These are phyloP conservation scores for Rhincodon typus DNA, from an alignment of 2,797 vertebrate species.

Conservation along the genomic window DNA sequence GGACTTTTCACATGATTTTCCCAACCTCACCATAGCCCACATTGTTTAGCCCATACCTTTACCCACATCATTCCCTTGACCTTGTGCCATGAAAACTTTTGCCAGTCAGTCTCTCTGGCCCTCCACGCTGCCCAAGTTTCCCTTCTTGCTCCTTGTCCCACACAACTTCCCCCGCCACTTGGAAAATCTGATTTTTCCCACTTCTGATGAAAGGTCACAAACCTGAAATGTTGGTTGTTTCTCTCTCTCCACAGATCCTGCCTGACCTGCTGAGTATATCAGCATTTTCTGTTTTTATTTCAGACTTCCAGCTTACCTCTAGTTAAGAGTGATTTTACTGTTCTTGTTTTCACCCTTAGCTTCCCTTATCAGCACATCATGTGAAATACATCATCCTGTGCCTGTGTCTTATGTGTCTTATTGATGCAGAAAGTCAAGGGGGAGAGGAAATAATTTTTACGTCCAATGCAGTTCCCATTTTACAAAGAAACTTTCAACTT, in stretches of 20 bases:
- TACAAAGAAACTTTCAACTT: not conserved
- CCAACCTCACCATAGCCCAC: too few relatives aligned
- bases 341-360: not conserved
- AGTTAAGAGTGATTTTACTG: too few relatives aligned
- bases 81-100: not conserved
- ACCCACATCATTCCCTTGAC: too few relatives aligned
- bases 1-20: too few relatives aligned
- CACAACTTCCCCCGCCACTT: not conserved
- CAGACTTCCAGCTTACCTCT: not conserved
- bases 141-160: not conserved
- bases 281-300: not conserved
- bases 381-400: not conserved
- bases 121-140: not conserved
- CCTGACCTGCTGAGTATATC: not conserved
- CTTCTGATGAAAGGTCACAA: too few relatives aligned
- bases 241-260: not conserved
- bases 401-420: not conserved
- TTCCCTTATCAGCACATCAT: not conserved
- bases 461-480: not conserved
- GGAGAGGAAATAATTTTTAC: not conserved
- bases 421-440: not conserved
- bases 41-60: too few relatives aligned
- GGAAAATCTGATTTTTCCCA: too few relatives aligned
- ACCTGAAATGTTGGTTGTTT: too few relatives aligned
- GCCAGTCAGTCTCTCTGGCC: not conserved